Percentiles rank a stretch among this genome's conserved stretches.
phyloP scores from a whole-genome alignment of 1,140 invertebrate genomes.

The Ylistrum balloti region DNA sequence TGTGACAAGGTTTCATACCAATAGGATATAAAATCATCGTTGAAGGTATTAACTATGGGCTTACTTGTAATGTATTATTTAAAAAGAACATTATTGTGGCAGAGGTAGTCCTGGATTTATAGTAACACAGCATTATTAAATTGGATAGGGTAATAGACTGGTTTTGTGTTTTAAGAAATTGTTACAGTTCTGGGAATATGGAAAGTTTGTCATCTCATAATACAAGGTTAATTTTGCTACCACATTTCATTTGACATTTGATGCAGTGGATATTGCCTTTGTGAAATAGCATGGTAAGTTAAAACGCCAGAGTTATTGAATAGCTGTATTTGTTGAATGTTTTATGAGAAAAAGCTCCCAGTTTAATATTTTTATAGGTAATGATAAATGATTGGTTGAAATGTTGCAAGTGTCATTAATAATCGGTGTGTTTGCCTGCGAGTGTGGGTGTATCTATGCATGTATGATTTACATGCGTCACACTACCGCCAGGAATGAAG shows the following conservation, averaged over 20 bases:
- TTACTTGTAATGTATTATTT: background rate
- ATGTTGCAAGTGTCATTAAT: background rate
- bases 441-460: background rate
- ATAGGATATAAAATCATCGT: background rate
- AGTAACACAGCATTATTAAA: background rate
- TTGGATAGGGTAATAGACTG: background rate
- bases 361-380: slow-evolving; percentile 30
- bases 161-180: background rate
- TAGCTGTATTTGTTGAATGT: background rate
- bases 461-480: background rate
- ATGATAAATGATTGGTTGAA: background rate
- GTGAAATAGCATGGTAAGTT: background rate
- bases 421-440: background rate
- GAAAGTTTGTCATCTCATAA: background rate
- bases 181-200: background rate
- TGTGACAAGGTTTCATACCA: background rate
- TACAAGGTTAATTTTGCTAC: background rate
- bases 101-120: background rate
- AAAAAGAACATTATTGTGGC: background rate
- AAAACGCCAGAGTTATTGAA: background rate
- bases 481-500: background rate
- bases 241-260: background rate
- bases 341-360: background rate
- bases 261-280: background rate
- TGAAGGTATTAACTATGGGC: background rate